phyloP scores from a whole-genome alignment of 2,888 invertebrate species.

The Theretra japonica region DNA sequence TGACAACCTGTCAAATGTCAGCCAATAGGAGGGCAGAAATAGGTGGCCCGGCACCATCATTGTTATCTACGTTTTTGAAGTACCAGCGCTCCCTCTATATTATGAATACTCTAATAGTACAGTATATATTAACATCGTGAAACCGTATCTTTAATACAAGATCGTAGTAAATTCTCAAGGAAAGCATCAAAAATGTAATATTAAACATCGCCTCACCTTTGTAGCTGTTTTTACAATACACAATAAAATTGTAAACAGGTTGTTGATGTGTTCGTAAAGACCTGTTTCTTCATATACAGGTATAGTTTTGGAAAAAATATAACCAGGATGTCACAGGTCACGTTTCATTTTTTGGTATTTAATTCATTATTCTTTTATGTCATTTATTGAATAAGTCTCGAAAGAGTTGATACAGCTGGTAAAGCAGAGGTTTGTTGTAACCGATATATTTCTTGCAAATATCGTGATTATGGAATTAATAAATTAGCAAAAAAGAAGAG shows the following conservation, averaged over 20 bases:
- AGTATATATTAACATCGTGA: not conserved
- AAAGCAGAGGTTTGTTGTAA: no score
- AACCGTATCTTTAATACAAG: not conserved
- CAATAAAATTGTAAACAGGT: constrained; percentile 17
- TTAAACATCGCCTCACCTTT: constrained; percentile 1
- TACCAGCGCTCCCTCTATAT: no score
- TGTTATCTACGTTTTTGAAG: no score
- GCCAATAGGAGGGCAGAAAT: no score
- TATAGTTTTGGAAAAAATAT: constrained; percentile 4
- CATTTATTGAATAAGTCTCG: not conserved
- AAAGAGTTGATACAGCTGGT: no score
- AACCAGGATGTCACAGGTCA: not conserved
- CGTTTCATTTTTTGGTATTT: not conserved
- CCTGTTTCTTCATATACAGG: not conserved
- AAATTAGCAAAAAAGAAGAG: no score
- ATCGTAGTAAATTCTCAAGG: constrained; percentile 6
- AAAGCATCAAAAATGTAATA: not conserved
- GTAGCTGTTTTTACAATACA: constrained; percentile 1
- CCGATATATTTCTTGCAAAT: no score
- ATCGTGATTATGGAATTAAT: no score
- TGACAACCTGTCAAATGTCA: no score
- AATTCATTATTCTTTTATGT: not conserved
- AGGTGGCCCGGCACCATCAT: no score
- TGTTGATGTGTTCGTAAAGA: not conserved
- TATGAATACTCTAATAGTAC: no score